Evolutionary conservation across 2,797 vertebrate genomes (phyloP), one percentile per base, ranked within the genome.

Genomic region (Urocyon cinereoargenteus): DNA sequence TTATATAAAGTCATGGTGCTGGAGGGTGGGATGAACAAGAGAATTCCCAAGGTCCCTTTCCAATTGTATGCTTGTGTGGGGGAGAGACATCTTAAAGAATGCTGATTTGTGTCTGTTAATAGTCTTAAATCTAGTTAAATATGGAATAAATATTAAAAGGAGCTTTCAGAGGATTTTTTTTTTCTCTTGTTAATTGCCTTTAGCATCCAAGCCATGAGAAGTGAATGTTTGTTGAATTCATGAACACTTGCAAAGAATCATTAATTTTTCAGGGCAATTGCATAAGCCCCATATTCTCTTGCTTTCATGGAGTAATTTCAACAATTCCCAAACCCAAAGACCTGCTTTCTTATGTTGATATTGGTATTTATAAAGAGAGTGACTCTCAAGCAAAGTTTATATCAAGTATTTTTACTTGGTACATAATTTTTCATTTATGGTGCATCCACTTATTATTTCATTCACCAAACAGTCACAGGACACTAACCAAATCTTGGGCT

Each of bases 211-310:
- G 31, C 78, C 77, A 57, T 2, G 2, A 73, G 51, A 68, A 49
- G 59, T 66, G 24, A 94, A 40, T 53, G 70, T 95, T 87, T 96
- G 57, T 62, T 61, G 77, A 86, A 53, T 86, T 94, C 83, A 73
- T 68, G 78, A 83, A 81, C 86, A 90, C 94, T 94, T 91, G 86
- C 55, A 82, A 90, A 85, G 49, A 96, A 82, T 59, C 94, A 92
- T 73, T 97, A 86, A 36, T 72, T 97, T 97, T 96, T 96, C 88
- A 90, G 95, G 86, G 40, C 81, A 94, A 36, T 85, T 86, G 82
- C 77, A 28, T 89, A 90, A 94, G 61, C 16, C 26, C 31, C 51
- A 22, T 13, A 49, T 19, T 93, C 68, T 78, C 10, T 13, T 24
- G 24, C 16, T 66, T 88, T 93, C 53, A 66, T 0, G 26, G 16